phyloP scores from a whole-genome alignment of 2,888 invertebrate genomes.

The Prenolepis imparis region DNA sequence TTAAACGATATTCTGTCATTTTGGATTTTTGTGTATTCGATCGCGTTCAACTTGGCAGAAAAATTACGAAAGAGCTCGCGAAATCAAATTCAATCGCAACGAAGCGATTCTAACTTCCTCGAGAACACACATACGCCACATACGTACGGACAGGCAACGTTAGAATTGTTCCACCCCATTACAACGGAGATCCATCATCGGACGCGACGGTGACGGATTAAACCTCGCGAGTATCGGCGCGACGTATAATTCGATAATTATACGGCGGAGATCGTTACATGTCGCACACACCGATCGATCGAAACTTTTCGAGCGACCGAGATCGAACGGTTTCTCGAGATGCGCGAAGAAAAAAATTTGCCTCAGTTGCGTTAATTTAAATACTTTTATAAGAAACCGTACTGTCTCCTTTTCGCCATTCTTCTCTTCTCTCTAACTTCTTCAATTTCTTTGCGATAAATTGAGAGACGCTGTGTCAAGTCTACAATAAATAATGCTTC shows the following conservation, averaged over 20 bases:
- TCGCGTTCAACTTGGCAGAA: constrained; percentile 28
- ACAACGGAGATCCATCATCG: constrained; percentile 31
- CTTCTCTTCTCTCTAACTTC: constrained; percentile 4
- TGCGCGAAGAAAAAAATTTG: constrained; percentile 10
- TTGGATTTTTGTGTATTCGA: background rate
- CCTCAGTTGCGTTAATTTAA: constrained; percentile 30
- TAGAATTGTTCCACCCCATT: constrained; percentile 2
- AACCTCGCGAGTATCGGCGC: background rate
- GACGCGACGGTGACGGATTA: constrained; percentile 43
- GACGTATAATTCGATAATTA: constrained; percentile 35
- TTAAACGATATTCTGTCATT: background rate
- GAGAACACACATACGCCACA: background rate
- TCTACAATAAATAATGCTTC: constrained; percentile 27
- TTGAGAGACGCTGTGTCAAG: constrained; percentile 2
- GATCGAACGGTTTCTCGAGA: background rate
- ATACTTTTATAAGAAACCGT: constrained; percentile 30
- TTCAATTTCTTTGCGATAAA: constrained; percentile 45
- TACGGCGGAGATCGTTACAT: background rate
- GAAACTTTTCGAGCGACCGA: background rate
- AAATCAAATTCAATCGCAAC: background rate
- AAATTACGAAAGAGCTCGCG: constrained; percentile 5
- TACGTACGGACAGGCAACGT: background rate
- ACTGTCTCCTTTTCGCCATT: background rate
- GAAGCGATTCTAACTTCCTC: constrained; percentile 4
- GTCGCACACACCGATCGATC: background rate